A percentile compares a stretch with the other conserved stretches of the same genome.
Evolutionary conservation across 1,140 invertebrate genomes (phyloP).

Genomic region (Uloborus diversus): DNA sequence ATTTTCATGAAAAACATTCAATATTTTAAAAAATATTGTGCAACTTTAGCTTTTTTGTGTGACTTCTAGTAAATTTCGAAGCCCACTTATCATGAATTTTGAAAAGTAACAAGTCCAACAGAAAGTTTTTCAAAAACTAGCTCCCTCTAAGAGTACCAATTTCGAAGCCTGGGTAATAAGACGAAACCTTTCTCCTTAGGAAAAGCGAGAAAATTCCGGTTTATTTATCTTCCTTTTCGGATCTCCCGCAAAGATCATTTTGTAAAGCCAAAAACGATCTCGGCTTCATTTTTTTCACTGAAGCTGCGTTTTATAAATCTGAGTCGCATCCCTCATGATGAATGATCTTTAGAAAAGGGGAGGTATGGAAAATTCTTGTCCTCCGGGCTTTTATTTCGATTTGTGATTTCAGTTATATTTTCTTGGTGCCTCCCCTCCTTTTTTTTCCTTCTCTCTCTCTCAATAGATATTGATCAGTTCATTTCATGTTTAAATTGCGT

Average conservation of each 20-base stretch:
- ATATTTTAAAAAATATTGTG: no score
- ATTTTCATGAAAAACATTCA: no score
- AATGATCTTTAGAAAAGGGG: constrained; percentile 3
- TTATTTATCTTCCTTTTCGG: constrained; percentile 1
- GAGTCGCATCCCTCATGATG: constrained; percentile 34
- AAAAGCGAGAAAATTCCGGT: not conserved
- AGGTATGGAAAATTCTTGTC: constrained; percentile 23
- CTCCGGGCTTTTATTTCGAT: not conserved
- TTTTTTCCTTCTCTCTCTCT: not conserved
- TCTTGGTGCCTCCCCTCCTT: not conserved
- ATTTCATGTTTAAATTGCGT: no score
- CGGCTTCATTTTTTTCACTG: not conserved
- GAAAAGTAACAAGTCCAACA: no score
- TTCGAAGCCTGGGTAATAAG: no score
- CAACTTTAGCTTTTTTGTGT: no score
- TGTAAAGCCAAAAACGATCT: not conserved
- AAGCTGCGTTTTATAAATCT: constrained; percentile 6
- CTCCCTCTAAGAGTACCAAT: no score
- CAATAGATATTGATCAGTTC: no score
- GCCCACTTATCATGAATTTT: no score
- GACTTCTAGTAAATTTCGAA: no score
- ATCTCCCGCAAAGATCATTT: not conserved
- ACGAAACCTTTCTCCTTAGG: no score
- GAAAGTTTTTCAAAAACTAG: no score
- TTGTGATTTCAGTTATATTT: not conserved